These are phyloP conservation scores for Petrocephalus zakoni DNA, from an alignment of 2,113 vertebrate species.

Conservation along the genomic window DNA sequence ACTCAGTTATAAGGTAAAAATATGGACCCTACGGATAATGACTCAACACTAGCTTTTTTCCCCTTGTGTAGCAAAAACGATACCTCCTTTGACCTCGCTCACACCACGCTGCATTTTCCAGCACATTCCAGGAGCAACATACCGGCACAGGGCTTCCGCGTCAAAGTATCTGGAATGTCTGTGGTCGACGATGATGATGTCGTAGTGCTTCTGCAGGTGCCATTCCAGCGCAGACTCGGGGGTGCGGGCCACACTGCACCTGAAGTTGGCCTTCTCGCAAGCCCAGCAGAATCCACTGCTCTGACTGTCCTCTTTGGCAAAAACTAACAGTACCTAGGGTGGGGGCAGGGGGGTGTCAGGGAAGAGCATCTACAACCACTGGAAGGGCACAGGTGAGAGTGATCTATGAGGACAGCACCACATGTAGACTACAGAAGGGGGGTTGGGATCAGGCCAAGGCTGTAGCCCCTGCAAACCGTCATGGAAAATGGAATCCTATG, in stretches of 20 bases:
- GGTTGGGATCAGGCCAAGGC: background rate
- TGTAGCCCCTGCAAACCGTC: background rate
- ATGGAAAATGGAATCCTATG: background rate
- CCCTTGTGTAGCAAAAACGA: background rate
- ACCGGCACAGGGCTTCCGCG: slow-evolving; percentile 92
- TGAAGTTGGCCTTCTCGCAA: slow-evolving; percentile 87
- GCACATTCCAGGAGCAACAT: slow-evolving; percentile 27
- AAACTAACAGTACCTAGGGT: slow-evolving; percentile 91
- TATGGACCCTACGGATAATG: background rate
- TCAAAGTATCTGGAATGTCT: slow-evolving; percentile 88
- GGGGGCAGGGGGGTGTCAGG: slow-evolving; percentile 36
- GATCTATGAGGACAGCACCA: background rate
- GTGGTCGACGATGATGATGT: slow-evolving; percentile 94
- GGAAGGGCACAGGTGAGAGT: background rate
- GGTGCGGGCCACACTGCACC: slow-evolving; percentile 73
- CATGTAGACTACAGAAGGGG: background rate
- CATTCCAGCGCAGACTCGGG: slow-evolving; percentile 79
- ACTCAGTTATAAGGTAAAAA: background rate
- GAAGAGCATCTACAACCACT: slow-evolving; percentile 8
- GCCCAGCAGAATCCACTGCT: slow-evolving; percentile 88
- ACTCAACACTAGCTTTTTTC: background rate
- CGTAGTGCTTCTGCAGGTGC: slow-evolving; percentile 86
- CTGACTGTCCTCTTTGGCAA: slow-evolving; percentile 95
- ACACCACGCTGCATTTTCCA: background rate
- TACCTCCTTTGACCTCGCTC: background rate